These are phyloP conservation scores for Phytoseiulus persimilis DNA, from an alignment of 2,888 invertebrate genomes.

Conservation along the genomic window DNA sequence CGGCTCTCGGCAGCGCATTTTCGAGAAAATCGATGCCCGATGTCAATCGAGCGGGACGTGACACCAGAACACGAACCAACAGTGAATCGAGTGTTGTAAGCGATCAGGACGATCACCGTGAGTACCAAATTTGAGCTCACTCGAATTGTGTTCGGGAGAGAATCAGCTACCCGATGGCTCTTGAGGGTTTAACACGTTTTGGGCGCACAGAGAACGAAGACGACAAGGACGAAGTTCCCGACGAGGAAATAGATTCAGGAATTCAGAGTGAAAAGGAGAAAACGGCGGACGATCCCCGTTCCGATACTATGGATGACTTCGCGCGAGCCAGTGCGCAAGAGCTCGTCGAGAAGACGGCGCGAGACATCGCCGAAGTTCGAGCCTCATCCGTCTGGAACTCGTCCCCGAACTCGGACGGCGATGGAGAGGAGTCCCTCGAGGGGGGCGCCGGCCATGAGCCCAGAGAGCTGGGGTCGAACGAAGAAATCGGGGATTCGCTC, in stretches of 20 bases:
- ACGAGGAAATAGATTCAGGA: constrained; percentile 37
- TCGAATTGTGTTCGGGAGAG: neutral
- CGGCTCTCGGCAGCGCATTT: constrained; percentile 28
- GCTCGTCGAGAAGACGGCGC: neutral
- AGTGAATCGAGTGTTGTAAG: constrained; percentile 33
- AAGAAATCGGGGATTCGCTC: neutral
- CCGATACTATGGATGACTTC: neutral
- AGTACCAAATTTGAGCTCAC: neutral
- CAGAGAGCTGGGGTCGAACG: neutral
- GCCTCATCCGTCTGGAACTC: no score
- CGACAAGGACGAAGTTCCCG: constrained; percentile 28
- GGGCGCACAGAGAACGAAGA: constrained; percentile 18
- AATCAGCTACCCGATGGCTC: neutral
- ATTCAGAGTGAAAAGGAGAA: constrained; percentile 40
- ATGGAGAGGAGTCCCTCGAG: neutral
- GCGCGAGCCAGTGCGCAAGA: constrained; percentile 18
- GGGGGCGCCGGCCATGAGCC: constrained; percentile 6
- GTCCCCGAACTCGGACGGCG: neutral
- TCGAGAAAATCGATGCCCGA: constrained; percentile 35
- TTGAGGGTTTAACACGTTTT: constrained; percentile 17
- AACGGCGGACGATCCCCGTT: constrained; percentile 27
- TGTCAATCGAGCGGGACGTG: constrained; percentile 16
- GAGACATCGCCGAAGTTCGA: neutral
- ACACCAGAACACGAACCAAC: constrained; percentile 27
- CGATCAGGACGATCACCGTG: constrained; percentile 38